phyloP scores from a whole-genome alignment of 2,888 invertebrate species.

The Amblyjoppa proteus region DNA sequence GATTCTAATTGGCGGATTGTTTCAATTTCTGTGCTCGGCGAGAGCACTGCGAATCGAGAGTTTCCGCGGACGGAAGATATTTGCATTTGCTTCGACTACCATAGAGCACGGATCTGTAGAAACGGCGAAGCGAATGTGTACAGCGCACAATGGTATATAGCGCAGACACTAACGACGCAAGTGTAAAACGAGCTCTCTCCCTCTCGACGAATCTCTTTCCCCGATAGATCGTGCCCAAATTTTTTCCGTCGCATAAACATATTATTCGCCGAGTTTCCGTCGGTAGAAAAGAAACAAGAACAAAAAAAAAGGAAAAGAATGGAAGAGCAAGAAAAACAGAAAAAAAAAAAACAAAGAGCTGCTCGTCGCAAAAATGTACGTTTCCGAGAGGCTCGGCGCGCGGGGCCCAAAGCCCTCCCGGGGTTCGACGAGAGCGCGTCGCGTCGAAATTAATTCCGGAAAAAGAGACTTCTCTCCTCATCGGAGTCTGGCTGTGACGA shows the following conservation, averaged over 20 bases:
- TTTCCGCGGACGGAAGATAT: slow-evolving; percentile 73
- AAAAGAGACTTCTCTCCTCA: slow-evolving; percentile 40
- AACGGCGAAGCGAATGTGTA: slow-evolving; percentile 17
- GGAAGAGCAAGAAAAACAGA: background rate
- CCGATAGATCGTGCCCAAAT: background rate
- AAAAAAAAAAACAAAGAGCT: background rate
- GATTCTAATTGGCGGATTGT: slow-evolving; percentile 85
- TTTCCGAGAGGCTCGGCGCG: slow-evolving; percentile 15
- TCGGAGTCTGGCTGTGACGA: background rate
- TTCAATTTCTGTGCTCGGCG: slow-evolving; percentile 82
- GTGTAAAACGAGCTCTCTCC: too few relatives aligned
- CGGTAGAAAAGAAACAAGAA: background rate
- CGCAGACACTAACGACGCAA: background rate
- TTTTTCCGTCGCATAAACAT: background rate
- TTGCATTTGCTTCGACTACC: slow-evolving; percentile 61
- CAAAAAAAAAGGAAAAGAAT: background rate
- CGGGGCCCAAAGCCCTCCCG: slow-evolving; percentile 39
- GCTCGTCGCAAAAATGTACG: slow-evolving; percentile 24
- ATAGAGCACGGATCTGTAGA: slow-evolving; percentile 7
- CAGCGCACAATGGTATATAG: background rate
- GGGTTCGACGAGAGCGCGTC: slow-evolving; percentile 48
- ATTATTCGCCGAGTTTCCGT: slow-evolving; percentile 20
- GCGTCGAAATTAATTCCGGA: slow-evolving; percentile 61
- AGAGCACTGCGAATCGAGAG: slow-evolving; percentile 70
- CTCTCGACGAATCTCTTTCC: background rate